These are phyloP conservation scores for Rhopalosiphum maidis DNA, from an alignment of 1,140 invertebrate genomes.

Conservation along the genomic window DNA sequence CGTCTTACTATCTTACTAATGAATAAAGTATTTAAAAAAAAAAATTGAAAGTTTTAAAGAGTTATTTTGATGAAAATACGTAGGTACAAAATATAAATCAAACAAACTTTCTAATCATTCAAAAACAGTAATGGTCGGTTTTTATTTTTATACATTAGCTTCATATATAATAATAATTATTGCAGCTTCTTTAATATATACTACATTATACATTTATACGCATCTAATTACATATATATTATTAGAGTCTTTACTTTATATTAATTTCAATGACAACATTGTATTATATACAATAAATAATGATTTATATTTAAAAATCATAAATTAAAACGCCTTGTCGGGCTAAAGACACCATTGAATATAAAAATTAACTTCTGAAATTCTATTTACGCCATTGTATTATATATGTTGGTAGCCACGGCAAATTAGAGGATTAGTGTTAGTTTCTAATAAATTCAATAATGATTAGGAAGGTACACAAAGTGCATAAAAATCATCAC, in stretches of 20 bases:
- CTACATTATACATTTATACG: background rate
- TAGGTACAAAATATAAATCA: too few relatives aligned
- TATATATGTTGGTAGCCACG: background rate
- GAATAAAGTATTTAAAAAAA: too few relatives aligned
- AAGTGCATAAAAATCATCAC: background rate
- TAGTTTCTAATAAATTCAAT: slow-evolving; percentile 5
- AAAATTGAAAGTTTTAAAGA: too few relatives aligned
- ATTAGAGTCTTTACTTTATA: background rate
- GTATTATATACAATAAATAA: too few relatives aligned
- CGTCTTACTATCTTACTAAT: too few relatives aligned
- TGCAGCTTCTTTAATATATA: background rate
- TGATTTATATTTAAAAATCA: too few relatives aligned
- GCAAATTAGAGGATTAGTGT: background rate
- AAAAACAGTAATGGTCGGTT: too few relatives aligned
- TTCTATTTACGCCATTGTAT: background rate
- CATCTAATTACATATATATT: too few relatives aligned
- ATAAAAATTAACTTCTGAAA: background rate
- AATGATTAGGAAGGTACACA: background rate
- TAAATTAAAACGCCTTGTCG: too few relatives aligned
- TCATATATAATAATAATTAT: background rate
- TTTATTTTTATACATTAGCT: too few relatives aligned
- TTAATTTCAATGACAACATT: background rate
- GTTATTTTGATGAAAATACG: too few relatives aligned
- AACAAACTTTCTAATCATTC: too few relatives aligned
- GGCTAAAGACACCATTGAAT: background rate